Evolutionary conservation across 2,888 invertebrate species (phyloP).

Genomic region (Leptopterna dolabrata): DNA sequence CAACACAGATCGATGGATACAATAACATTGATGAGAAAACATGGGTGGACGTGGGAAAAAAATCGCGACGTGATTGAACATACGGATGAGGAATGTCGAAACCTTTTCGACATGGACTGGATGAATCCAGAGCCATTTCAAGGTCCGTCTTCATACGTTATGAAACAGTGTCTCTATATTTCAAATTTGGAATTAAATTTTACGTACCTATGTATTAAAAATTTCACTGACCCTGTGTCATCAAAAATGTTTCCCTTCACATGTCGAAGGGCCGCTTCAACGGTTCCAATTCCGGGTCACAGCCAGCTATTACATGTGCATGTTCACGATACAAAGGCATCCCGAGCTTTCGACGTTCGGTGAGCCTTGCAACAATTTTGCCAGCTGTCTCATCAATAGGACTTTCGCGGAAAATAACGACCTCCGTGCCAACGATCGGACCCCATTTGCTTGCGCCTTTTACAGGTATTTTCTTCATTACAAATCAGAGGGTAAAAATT

Average conservation of each 20-base stretch:
- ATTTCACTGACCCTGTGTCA: background rate
- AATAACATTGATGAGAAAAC: slow-evolving; percentile 68
- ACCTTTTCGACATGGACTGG: slow-evolving; percentile 68
- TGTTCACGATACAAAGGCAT: slow-evolving; percentile 72
- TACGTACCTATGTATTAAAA: background rate
- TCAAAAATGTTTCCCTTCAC: slow-evolving; percentile 54
- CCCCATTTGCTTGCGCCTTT: slow-evolving; percentile 72
- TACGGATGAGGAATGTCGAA: slow-evolving; percentile 70
- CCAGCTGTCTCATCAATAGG: slow-evolving; percentile 70
- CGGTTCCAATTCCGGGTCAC: slow-evolving; percentile 74
- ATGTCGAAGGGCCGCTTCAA: slow-evolving; percentile 66
- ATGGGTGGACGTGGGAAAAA: slow-evolving; percentile 67
- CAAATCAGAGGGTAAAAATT: too few species aligned
- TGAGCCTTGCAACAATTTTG: slow-evolving; percentile 74
- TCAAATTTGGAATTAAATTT: background rate
- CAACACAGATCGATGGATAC: slow-evolving; percentile 67
- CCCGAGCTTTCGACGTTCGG: slow-evolving; percentile 70
- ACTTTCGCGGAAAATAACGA: slow-evolving; percentile 69
- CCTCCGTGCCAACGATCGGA: slow-evolving; percentile 71
- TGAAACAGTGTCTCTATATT: background rate
- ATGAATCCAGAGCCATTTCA: slow-evolving; percentile 5
- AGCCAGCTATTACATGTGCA: slow-evolving; percentile 77
- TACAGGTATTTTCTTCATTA: slow-evolving; percentile 67
- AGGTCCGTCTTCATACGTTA: too few species aligned
- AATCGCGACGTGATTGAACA: slow-evolving; percentile 65